Base-by-base conservation (phyloP, 2,888 invertebrate species). In the Rhagium mordax region DNA sequence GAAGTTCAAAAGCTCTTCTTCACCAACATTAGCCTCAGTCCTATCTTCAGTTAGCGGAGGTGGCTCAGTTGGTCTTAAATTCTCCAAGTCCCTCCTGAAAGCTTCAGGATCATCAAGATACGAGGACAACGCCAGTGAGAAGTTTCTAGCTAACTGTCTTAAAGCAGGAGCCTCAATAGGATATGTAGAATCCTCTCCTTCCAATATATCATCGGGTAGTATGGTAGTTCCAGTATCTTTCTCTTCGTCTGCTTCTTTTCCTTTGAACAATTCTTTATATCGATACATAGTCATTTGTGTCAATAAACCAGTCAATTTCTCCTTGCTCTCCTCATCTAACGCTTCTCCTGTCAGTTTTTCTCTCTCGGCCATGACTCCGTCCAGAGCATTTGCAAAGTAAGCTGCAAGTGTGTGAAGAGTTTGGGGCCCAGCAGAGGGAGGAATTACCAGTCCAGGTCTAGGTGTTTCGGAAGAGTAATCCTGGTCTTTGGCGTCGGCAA, bases 81-180 rank as follows among this genome's bases (percentile, higher is more conserved):
- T 93, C 6, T 94, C 93, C 18, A 96, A 86, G 18, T 93, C 93
- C 83, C 92, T 93, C 78, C 94, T 92, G 81, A 96, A 96, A 66
- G 92, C 92, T n/a, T 93, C 92, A 0, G 96, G 96, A 86, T 96
- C 94, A 86, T 95, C 93, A 3, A 96, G 88, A 80, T 96, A 96
- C 0, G 94, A 94, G 0, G 94, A 94, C 15, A 96, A 87, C 0
- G 95, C 96, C 82, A 95, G 93, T 0, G 95, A 95, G 81, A 96
- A 96, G 3, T 96, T 94, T 87, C 94, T 94, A 0, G 96, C 96
- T 3, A 96, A 86, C 86, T 95, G 94, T 65, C 95, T 90, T 0
- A 95, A 91, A 86, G 93, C 90, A n/a, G 94, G 90, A 75, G 85
- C 85, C 64, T 18, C 53, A 5, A 93, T 85, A 0, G 93, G 91